Conservation (phyloP, 92 coral and sea anemone genomes). For the Zoanthus solanderi region DNA sequence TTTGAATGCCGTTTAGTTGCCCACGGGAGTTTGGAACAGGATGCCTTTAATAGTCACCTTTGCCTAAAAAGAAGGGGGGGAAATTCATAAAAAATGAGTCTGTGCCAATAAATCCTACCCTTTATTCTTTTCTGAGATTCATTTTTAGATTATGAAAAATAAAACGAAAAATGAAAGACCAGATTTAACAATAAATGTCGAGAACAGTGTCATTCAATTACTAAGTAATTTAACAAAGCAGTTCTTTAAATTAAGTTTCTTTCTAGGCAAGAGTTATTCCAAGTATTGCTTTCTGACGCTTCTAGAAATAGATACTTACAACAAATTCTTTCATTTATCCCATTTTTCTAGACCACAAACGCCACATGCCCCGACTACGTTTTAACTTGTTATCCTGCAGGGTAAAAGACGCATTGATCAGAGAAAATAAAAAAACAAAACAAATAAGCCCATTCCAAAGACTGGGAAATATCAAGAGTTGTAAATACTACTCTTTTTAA, state of each 20-base stretch:
- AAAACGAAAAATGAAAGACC: neutral
- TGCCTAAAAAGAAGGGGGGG: neutral
- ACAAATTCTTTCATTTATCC: constrained; percentile 4
- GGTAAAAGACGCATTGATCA: neutral
- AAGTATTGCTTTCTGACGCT: constrained; percentile 4
- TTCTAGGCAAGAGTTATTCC: neutral
- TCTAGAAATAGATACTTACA: constrained; percentile 20
- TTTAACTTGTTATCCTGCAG: constrained; percentile 12
- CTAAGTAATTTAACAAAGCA: neutral
- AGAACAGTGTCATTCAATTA: constrained; percentile 20
- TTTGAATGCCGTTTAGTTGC: constrained; percentile 13
- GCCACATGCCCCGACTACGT: constrained; percentile 43
- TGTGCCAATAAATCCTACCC: neutral
- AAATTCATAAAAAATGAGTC: neutral
- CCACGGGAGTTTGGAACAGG: neutral
- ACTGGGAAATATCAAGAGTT: neutral
- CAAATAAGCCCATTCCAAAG: neutral
- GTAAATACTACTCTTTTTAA: neutral
- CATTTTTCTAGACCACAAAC: neutral
- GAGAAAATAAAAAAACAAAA: constrained; percentile 11
- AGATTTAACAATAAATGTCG: neutral
- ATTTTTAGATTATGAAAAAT: neutral
- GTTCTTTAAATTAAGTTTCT: neutral
- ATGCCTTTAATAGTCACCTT: neutral
- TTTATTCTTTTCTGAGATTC: neutral